phyloP scores from a whole-genome alignment of 2,888 invertebrate species.

The Pardosa pseudoannulata region DNA sequence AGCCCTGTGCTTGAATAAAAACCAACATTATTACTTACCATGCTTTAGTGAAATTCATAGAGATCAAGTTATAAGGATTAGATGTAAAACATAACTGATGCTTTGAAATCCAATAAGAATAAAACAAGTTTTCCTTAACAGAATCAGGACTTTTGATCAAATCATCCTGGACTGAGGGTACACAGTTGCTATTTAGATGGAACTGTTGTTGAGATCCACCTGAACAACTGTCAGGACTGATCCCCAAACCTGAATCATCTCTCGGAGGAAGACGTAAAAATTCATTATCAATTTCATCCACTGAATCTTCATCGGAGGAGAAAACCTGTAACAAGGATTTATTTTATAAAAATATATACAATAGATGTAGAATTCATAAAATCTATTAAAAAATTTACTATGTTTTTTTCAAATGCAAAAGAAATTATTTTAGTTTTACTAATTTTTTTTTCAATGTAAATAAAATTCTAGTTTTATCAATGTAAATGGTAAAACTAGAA shows the following conservation, averaged over 20 bases:
- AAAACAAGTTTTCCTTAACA: slow-evolving; percentile 19
- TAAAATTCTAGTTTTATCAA: too few relatives aligned
- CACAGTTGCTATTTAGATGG: neutral
- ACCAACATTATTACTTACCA: slow-evolving; percentile 56
- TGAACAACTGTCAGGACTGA: slow-evolving; percentile 61
- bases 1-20: neutral
- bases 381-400: too few relatives aligned
- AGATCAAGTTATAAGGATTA: slow-evolving; percentile 30
- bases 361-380: too few relatives aligned
- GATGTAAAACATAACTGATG: slow-evolving; percentile 32
- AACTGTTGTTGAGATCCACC: slow-evolving; percentile 47
- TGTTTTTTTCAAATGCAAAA: too few relatives aligned
- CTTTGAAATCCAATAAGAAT: slow-evolving; percentile 41
- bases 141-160: neutral
- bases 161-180: neutral
- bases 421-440: too few relatives aligned
- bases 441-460: too few relatives aligned
- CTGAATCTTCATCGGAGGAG: slow-evolving; percentile 38
- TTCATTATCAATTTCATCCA: slow-evolving; percentile 27
- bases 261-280: slow-evolving; percentile 29
- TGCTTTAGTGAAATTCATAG: slow-evolving; percentile 55
- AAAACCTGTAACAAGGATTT: slow-evolving; percentile 35
- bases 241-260: slow-evolving; percentile 65
- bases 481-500: too few relatives aligned
- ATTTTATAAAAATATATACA: too few relatives aligned